Evolutionary conservation across 1,140 invertebrate genomes (phyloP).

Genomic region (Caenorhabditis tropicalis): DNA sequence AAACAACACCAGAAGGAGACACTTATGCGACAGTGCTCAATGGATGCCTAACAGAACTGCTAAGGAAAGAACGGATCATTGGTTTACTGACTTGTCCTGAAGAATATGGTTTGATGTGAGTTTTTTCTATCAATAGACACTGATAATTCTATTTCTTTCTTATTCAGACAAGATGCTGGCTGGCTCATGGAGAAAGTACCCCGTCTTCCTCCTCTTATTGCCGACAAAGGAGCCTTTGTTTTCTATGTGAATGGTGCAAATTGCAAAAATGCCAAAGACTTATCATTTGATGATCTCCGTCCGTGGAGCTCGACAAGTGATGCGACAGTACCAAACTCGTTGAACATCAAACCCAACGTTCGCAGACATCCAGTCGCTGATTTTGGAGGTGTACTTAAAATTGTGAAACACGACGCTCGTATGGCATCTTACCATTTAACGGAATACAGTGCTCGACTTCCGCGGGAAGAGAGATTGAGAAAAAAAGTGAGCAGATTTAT

Average conservation of each 20-base stretch:
- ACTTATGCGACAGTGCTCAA: conserved; percentile 32
- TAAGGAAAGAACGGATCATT: conserved; percentile 46
- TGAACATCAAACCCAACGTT: conserved; percentile 43
- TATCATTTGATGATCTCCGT: conserved; percentile 38
- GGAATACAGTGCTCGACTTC: conserved; percentile 50
- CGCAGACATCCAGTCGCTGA: conserved; percentile 45
- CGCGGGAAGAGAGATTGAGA: conserved; percentile 19
- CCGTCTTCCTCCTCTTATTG: conserved; percentile 27
- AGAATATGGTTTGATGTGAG: conserved; percentile 35
- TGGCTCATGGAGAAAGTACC: conserved; percentile 18
- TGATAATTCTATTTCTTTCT: background rate
- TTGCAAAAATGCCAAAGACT: background rate
- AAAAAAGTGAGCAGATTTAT: conserved; percentile 12
- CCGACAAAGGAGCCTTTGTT: conserved; percentile 11
- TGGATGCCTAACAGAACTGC: conserved; percentile 44
- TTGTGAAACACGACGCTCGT: conserved; percentile 16
- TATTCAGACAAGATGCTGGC: background rate
- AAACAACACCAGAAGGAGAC: background rate
- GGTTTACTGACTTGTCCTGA: conserved; percentile 9
- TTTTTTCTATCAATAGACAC: background rate
- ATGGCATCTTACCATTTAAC: conserved; percentile 7
- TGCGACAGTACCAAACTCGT: background rate
- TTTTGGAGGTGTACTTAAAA: background rate
- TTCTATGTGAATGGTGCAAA: conserved; percentile 21
- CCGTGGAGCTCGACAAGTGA: conserved; percentile 40